Percentiles rank a stretch among this genome's conserved stretches.
These are phyloP conservation scores for Gadus macrocephalus DNA, from an alignment of 2,113 vertebrate species.

Conservation along the genomic window DNA sequence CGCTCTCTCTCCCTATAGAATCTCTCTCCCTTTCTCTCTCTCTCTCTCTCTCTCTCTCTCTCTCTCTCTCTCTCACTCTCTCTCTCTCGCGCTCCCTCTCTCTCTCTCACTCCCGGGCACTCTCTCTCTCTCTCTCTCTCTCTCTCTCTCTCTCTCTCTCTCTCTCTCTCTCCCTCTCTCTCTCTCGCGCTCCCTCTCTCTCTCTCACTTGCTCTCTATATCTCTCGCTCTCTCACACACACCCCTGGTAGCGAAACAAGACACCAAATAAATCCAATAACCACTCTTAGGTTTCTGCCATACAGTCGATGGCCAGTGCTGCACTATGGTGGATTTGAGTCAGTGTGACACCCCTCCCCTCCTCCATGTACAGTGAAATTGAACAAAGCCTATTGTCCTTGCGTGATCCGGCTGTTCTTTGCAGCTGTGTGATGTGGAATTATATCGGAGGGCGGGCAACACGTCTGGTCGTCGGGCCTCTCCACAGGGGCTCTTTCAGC, in stretches of 20 bases:
- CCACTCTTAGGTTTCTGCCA: slow-evolving; percentile 17
- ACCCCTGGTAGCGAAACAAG: slow-evolving; percentile 18
- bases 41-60: too few species aligned
- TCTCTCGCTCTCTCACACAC: too few species aligned
- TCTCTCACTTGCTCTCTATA: too few species aligned
- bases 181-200: too few species aligned
- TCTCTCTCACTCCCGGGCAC: too few species aligned
- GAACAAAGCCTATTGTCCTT: slow-evolving; percentile 38
- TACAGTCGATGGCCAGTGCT: slow-evolving; percentile 16
- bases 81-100: too few species aligned
- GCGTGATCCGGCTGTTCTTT: slow-evolving; percentile 19
- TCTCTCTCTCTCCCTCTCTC: too few species aligned
- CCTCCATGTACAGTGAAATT: slow-evolving; percentile 41
- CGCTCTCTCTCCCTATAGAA: too few species aligned
- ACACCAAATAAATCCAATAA: slow-evolving; percentile 38
- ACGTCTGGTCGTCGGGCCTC: slow-evolving; percentile 13
- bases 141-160: too few species aligned
- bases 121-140: too few species aligned
- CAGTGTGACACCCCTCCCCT: slow-evolving; percentile 8
- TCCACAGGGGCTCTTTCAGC: slow-evolving; percentile 12
- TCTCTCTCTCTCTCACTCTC: too few species aligned
- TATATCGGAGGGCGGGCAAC: slow-evolving; percentile 30
- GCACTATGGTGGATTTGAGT: slow-evolving; percentile 31
- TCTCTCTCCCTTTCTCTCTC: too few species aligned
- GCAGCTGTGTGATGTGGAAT: slow-evolving; percentile 17